A percentile compares a stretch with the other conserved stretches of the same genome.
Evolutionary conservation across 2,113 vertebrate species (phyloP).

Genomic region (Ptilonorhynchus violaceus): DNA sequence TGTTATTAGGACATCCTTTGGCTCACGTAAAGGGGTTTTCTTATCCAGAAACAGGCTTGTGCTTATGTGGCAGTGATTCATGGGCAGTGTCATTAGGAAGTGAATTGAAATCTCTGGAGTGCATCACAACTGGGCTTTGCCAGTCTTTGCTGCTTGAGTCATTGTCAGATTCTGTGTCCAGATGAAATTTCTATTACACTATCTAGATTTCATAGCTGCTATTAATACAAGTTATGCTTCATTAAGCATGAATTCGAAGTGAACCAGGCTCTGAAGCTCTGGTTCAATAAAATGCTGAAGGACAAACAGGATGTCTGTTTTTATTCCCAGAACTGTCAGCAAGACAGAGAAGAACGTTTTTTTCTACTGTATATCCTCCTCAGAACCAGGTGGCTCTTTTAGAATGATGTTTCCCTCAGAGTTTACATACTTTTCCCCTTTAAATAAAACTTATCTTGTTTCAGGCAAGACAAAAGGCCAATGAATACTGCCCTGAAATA

Average conservation of each 20-base stretch:
- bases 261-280: constrained; percentile 39
- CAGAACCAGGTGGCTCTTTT: not conserved
- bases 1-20: not conserved
- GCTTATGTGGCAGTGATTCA: constrained; percentile 18
- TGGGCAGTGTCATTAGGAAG: not conserved
- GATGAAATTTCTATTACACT: constrained; percentile 55
- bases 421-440: not conserved
- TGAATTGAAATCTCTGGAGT: constrained; percentile 54
- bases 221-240: constrained; percentile 76
- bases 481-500: not conserved
- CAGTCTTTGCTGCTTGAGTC: not conserved
- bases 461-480: not conserved
- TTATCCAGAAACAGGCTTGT: not conserved
- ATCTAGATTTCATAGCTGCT: constrained; percentile 68
- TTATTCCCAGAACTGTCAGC: constrained; percentile 57
- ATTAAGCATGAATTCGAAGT: constrained; percentile 69
- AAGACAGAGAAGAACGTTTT: constrained; percentile 2
- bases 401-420: not conserved
- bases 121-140: not conserved
- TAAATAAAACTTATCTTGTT: not conserved
- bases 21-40: not conserved
- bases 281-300: constrained; percentile 66
- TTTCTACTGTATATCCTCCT: not conserved
- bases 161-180: not conserved
- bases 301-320: constrained; percentile 71